phyloP scores from a whole-genome alignment of 1,140 invertebrate genomes.

The Monochamus saltuarius region DNA sequence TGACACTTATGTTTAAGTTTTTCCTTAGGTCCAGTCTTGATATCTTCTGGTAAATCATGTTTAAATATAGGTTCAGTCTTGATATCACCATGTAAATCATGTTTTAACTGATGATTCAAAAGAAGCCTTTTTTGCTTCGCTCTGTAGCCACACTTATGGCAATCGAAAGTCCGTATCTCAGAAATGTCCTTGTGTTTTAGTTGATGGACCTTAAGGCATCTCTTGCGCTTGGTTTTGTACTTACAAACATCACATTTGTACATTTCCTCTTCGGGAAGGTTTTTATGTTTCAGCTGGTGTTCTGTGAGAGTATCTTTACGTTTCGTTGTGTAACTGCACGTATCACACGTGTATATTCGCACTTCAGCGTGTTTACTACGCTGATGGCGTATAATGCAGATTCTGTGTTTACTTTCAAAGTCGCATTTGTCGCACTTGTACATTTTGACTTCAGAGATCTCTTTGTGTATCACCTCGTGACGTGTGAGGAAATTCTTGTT shows the following conservation, averaged over 20 bases:
- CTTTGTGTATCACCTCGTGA: conserved; percentile 26
- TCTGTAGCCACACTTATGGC: no score
- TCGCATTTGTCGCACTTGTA: no score
- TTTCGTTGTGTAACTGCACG: conserved; percentile 23
- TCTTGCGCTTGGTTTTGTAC: conserved; percentile 27
- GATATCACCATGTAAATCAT: not conserved
- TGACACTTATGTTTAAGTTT: no score
- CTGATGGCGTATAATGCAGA: no score
- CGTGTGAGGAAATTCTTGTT: conserved; percentile 19
- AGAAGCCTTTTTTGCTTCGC: no score
- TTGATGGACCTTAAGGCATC: conserved; percentile 22
- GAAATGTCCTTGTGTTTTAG: conserved; percentile 15
- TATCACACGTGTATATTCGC: no score
- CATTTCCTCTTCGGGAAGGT: conserved; percentile 22
- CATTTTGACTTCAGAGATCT: not conserved
- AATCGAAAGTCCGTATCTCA: conserved; percentile 14
- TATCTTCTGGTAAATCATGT: not conserved
- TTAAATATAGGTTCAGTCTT: conserved; percentile 23
- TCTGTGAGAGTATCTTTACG: conserved; percentile 22
- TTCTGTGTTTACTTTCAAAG: no score
- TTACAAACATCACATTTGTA: conserved; percentile 28
- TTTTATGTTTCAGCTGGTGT: conserved; percentile 22
- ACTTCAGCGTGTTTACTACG: no score
- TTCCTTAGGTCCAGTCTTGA: no score
- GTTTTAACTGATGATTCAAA: no score